Base-by-base conservation (phyloP, 2,113 vertebrate species). In the Proteles cristata region DNA sequence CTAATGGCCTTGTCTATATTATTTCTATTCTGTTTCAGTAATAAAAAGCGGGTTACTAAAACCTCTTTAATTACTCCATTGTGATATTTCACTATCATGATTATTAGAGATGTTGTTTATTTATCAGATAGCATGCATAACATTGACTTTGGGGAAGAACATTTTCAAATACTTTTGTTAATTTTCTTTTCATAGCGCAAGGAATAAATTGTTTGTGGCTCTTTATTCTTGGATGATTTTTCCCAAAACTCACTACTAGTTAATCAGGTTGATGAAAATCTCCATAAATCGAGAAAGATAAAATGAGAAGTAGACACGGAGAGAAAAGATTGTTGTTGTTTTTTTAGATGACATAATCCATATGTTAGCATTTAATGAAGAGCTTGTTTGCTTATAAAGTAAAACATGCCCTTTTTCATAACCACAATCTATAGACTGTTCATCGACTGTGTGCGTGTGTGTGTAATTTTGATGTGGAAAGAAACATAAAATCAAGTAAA, bases 401-500 rank as follows among this genome's bases (percentile, higher is more conserved):
- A 95, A 96, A 97, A 89, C 19, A 80, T 79, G 9, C 58, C 23
- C 43, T 81, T 96, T 97, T 81, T 48, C 43, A 16, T 69, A 93
- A 92, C 21, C 81, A 50, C 45, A 86, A 26, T 90, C 58, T 96
- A 48, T 43, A 82, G 90, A 63, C 39, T 48, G 33, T 88, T 65
- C 39, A 63, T n/a, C 33, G 63, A 0, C 2, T 69, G 26, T 58
- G 83, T 43, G 63, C 28, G 80, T 53, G n/a, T 87, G 39, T 69
- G 31, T 68, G 69, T 53, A 50, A 88, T 94, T 95, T 83, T 95
- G 45, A 87, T 66, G 65, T 81, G 77, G 66, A 89, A 94, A 48
- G 45, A 96, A 97, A 88, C 39, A 65, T 76, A 80, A 92, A 96
- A 94, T 93, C 73, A 90, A 94, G 79, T 55, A 12, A 94, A 76